Base-by-base conservation (phyloP, 2,888 invertebrate species). In the Heliconius ethilla region DNA sequence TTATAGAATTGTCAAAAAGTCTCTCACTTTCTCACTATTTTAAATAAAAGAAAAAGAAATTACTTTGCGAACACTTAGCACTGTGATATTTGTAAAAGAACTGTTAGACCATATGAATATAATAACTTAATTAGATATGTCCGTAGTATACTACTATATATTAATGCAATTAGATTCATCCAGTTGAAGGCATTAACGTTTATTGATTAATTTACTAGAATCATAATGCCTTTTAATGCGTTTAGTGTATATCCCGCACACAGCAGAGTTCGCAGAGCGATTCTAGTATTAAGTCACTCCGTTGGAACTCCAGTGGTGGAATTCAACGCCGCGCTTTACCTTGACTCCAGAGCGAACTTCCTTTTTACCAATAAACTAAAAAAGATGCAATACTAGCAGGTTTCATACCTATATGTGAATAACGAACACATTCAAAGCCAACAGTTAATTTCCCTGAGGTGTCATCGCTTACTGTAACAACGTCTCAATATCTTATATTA, bases 161-260 rank as follows among this genome's bases (percentile, higher is more conserved):
- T 37, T 72, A 72, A 72, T 72, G 55, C 72, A 72, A 72, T 72
- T 72, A 72, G 59, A 59, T 59, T 37, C 25, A 72, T n/a, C 59
- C 59, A n/a, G 33, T 59, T 59, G 37, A 59, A 72, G 13, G 33
- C 9, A 37, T 72, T 33, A 59, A n/a, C 59, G 11, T 59, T 59
- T 59, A 59, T 59, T 11, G 59, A 59, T 59, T 59, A 59, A 59
- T 59, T 59, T 59, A 59, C n/a, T 59, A 59, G 59, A 22, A 59
- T n/a, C 10, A 59, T 59, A n/a, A 59, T n/a, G 59, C n/a, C 10
- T 59, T 40, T 59, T 59, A 11, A 59, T n/a, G 4, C 7, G 18
- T 51, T 51, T 51, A 51, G 2, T 51, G 22, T 40, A 0, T 40
- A 40, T 11, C 18, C 18, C 51, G 7, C 18, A 7, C 7, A 18